Evolutionary conservation across 2,888 invertebrate species (phyloP).

Genomic region (Apocheima hispidaria): DNA sequence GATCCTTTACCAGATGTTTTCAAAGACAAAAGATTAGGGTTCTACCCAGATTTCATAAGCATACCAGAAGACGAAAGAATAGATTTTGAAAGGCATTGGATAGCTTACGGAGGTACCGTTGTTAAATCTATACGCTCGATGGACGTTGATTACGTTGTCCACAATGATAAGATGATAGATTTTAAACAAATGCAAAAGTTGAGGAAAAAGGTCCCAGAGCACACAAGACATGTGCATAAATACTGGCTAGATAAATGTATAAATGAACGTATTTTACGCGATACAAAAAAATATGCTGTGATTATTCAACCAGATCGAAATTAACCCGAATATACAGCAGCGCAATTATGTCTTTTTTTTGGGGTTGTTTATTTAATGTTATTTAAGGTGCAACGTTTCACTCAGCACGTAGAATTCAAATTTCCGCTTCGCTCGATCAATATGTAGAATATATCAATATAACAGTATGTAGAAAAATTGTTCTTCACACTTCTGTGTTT

Average conservation of each 20-base stretch:
- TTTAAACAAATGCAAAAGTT: constrained; percentile 65
- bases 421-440: too few species aligned
- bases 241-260: constrained; percentile 77
- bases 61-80: constrained; percentile 69
- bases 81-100: constrained; percentile 86
- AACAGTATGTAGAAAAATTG: too few species aligned
- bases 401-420: too few species aligned
- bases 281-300: constrained; percentile 67
- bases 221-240: constrained; percentile 71
- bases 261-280: constrained; percentile 64
- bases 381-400: too few species aligned
- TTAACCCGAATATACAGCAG: too few species aligned
- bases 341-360: too few species aligned
- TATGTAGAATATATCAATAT: too few species aligned
- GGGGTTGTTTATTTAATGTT: too few species aligned
- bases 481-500: too few species aligned
- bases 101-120: constrained; percentile 87
- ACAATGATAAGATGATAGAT: constrained; percentile 61
- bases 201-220: constrained; percentile 55
- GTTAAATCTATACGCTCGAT: constrained; percentile 66
- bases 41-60: constrained; percentile 80
- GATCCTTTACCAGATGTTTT: constrained; percentile 74
- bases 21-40: constrained; percentile 67
- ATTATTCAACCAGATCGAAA: constrained; percentile 52
- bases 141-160: constrained; percentile 73